A percentile compares a stretch with the other conserved stretches of the same genome.
Conservation (phyloP, 2,888 invertebrate genomes). For the Nineta flava region DNA sequence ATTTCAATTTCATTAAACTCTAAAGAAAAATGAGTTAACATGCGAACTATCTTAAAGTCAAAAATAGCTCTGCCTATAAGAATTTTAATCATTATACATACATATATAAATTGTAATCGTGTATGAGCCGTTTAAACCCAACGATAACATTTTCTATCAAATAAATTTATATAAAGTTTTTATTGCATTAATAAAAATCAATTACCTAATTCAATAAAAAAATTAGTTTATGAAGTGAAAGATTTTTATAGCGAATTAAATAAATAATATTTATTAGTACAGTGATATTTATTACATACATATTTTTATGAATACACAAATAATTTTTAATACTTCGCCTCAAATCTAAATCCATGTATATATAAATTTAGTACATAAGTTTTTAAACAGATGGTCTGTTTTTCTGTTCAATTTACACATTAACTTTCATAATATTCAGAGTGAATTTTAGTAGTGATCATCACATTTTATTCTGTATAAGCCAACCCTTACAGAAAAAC, state of each 20-base stretch:
- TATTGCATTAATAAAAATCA: background rate
- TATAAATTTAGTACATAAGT: background rate
- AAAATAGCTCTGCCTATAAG: too few relatives aligned
- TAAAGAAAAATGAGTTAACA: too few relatives aligned
- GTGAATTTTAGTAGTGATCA: too few relatives aligned
- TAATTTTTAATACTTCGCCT: constrained; percentile 10
- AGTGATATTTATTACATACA: constrained; percentile 3
- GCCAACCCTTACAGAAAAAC: too few relatives aligned
- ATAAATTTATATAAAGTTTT: background rate
- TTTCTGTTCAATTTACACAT: constrained; percentile 33
- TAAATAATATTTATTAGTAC: background rate
- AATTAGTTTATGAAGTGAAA: background rate
- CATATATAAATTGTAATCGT: too few relatives aligned
- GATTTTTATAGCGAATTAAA: background rate
- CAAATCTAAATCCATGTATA: constrained; percentile 6
- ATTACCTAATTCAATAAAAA: background rate
- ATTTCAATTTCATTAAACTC: too few relatives aligned
- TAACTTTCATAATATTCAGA: constrained; percentile 13
- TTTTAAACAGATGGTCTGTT: constrained; percentile 29
- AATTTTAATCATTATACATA: too few relatives aligned
- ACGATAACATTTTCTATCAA: background rate
- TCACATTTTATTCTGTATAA: too few relatives aligned
- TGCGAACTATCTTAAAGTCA: too few relatives aligned
- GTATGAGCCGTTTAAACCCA: too few relatives aligned
- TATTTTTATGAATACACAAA: constrained; percentile 11